Evolutionary conservation across 1,140 invertebrate genomes (phyloP), one percentile per base, ranked within the genome.

Genomic region (Macrobrachium nipponense): DNA sequence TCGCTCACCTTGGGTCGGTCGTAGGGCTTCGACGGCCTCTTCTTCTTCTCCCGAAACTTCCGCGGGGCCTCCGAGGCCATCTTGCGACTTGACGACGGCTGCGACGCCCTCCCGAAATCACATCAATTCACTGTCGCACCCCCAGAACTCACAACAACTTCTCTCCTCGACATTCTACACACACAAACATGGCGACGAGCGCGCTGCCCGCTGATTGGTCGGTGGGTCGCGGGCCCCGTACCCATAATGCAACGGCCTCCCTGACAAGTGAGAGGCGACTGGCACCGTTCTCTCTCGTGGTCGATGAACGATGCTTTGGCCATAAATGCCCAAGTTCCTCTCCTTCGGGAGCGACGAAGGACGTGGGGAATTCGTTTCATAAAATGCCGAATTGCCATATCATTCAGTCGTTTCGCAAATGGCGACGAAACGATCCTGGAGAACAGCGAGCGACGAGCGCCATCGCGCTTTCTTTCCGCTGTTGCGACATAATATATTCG

Each of bases 171-270:
- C 76, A 72, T 8, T 73, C 44, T 36, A 43, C 43, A 64, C 60
- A 77, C n/a, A n/a, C n/a, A 73, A 86, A 86, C 83, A 86, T 86
- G 83, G 83, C 83, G 83, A 68, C 83, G 83, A 61, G 83, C 83
- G 83, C 77, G 83, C 83, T 73, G 83, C 23, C 18, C 20, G n/a
- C 15, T 86, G 83, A 86, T 86, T 86, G 83, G 83, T 62, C 17
- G 83, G 17, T 78, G n/a, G n/a, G n/a, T 43, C 18, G 10, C 20
- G 2, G 23, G n/a, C n/a, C n/a, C 23, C 27, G 27, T 17, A 43
- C 58, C 77, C 83, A 80, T 43, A 62, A 84, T 62, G 82, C 82
- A 51, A 51, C 12, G 51, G 51, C 51, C 51, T 51, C 51, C 51
- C 51, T 51, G 51, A 51, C 51, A 51, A 51, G 12, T 51, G 51